Evolutionary conservation across 1,140 invertebrate species (phyloP), one percentile per base, ranked within the genome.

Genomic region (Tribolium madens): DNA sequence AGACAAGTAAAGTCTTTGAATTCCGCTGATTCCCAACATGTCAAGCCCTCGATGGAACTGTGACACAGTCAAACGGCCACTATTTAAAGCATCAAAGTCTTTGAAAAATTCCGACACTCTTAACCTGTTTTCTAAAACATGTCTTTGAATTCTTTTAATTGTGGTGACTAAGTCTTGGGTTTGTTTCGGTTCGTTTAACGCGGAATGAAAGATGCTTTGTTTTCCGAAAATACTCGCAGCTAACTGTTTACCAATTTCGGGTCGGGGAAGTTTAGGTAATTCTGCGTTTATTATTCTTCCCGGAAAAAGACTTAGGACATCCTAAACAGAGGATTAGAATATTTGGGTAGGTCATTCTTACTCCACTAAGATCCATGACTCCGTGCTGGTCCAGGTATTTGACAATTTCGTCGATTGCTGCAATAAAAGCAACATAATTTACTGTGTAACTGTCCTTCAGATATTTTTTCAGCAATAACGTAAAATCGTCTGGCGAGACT

Each of bases 401-500:
- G 33, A 87, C 84, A 5, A 85, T 80, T 15, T 87, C 82, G 73
- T 87, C 86, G 7, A 91, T 85, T 0, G 89, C 88, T 21, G 90
- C 88, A 0, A 93, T 81, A 80, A 93, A 93, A 13, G 91, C 91
- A 9, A 93, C 88, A 81, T 93, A 93, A 84, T 93, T 93, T 0
- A 93, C 82, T 4, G 91, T 90, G 83, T 93, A 93, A 1, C 88
- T 88, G 83, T 93, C 89, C 79, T 91, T 92, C 71, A 91, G 87
- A 81, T 91, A 93, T 78, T 90, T 89, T 46, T 92, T 91, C 10
- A 93, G 86, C 0, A 93, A 85, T 3, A 93, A 83, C 78, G 90
- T 86, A 81, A 92, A 93, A 83, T 93, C 92, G 7, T 91, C 88
- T 0, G 90, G 85, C 0, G 89, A 90, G 2, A 93, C 83, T 1